Evolutionary conservation across 2,113 vertebrate genomes (phyloP).

Genomic region (Diadophis punctatus): DNA sequence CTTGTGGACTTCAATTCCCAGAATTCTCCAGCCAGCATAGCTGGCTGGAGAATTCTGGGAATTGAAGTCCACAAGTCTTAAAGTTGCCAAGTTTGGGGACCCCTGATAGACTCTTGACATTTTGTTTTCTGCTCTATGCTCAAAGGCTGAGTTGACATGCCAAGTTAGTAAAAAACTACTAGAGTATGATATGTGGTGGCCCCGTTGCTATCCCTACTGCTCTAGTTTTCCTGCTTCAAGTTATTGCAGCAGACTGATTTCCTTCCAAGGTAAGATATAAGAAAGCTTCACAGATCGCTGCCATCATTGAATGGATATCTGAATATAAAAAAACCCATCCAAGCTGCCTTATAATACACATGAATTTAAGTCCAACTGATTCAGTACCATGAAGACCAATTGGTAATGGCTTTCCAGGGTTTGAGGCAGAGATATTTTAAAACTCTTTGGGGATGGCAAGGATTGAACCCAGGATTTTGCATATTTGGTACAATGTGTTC

Average conservation of each 20-base stretch:
- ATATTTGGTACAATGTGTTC: background rate
- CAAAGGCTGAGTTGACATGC: background rate
- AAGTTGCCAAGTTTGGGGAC: too few species aligned
- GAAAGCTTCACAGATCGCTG: background rate
- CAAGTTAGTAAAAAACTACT: background rate
- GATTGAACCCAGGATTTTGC: background rate
- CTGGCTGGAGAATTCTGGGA: too few species aligned
- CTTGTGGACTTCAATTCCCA: too few species aligned
- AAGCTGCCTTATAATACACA: background rate
- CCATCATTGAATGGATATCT: background rate
- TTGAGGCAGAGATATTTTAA: background rate
- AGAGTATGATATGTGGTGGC: background rate
- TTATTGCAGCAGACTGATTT: background rate
- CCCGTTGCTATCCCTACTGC: background rate
- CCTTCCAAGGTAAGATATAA: background rate
- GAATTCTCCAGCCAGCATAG: too few species aligned
- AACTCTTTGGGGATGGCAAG: background rate
- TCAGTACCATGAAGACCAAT: background rate
- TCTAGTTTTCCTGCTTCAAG: background rate
- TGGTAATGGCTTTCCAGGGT: background rate
- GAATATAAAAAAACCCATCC: background rate
- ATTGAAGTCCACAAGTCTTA: too few species aligned
- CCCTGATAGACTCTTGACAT: background rate
- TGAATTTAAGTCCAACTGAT: background rate
- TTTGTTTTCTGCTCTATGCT: background rate